Conservation (phyloP, 2,113 vertebrate species). For the Mandrillus leucophaeus region DNA sequence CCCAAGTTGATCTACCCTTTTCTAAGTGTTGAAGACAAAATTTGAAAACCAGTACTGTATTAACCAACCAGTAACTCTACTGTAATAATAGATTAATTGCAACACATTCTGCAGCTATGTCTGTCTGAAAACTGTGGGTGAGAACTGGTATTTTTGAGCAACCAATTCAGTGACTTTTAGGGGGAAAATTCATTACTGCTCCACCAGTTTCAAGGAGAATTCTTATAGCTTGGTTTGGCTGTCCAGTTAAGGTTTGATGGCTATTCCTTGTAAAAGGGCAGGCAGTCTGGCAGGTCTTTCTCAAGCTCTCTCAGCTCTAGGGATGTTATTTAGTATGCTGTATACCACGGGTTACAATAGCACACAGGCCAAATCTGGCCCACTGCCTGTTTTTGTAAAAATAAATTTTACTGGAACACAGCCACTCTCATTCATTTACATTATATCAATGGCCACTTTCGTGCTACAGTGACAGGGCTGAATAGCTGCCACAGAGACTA, state of each 20-base stretch:
- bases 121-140: background rate
- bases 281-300: background rate
- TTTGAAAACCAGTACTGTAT: background rate
- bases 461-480: background rate
- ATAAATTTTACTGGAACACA: background rate
- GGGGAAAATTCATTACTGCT: background rate
- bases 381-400: slow-evolving; percentile 11
- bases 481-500: background rate
- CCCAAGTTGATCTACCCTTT: background rate
- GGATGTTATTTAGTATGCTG: background rate
- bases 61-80: background rate
- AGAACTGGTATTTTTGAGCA: slow-evolving; percentile 13
- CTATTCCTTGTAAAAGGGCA: background rate
- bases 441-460: background rate
- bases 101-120: background rate
- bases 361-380: background rate
- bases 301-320: background rate
- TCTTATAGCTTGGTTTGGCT: background rate
- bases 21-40: background rate
- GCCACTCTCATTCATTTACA: background rate
- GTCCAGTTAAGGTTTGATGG: background rate
- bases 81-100: background rate
- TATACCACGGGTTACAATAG: background rate
- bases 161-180: background rate
- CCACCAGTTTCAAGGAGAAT: background rate